A percentile compares a stretch with the other conserved stretches of the same genome.
phyloP scores from a whole-genome alignment of 2,888 invertebrate genomes.

The Chloroclystis v-ata region DNA sequence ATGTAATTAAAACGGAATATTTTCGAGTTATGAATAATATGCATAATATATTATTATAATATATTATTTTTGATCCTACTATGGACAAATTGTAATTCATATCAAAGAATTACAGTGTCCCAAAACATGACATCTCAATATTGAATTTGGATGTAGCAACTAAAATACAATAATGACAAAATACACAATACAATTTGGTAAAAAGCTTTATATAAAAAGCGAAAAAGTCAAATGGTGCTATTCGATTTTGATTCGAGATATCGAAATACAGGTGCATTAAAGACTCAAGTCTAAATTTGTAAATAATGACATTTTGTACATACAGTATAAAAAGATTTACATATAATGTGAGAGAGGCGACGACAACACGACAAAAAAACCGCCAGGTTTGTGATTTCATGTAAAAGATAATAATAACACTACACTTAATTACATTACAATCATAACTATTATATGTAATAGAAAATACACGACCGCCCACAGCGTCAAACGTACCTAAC shows the following conservation, averaged over 20 bases:
- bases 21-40: too few species aligned
- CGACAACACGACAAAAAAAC: constrained; percentile 47
- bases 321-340: constrained; percentile 21
- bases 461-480: constrained; percentile 61
- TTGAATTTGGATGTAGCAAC: neutral
- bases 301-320: constrained; percentile 20
- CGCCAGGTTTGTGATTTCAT: constrained; percentile 69
- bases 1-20: too few species aligned
- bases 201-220: constrained; percentile 11
- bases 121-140: neutral
- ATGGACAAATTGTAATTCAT: neutral
- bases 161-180: neutral
- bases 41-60: too few species aligned
- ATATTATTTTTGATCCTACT: too few species aligned
- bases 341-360: constrained; percentile 20
- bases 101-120: neutral
- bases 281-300: constrained; percentile 13
- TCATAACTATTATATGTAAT: constrained; percentile 28
- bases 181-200: constrained; percentile 7
- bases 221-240: constrained; percentile 6
- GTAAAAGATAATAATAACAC: constrained; percentile 66
- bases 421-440: constrained; percentile 71
- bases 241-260: constrained; percentile 7
- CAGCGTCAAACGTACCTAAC: constrained; percentile 43
- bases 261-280: constrained; percentile 13